Evolutionary conservation across 2,797 vertebrate genomes (phyloP).

Genomic region (Mormyrus hasselquistii): DNA sequence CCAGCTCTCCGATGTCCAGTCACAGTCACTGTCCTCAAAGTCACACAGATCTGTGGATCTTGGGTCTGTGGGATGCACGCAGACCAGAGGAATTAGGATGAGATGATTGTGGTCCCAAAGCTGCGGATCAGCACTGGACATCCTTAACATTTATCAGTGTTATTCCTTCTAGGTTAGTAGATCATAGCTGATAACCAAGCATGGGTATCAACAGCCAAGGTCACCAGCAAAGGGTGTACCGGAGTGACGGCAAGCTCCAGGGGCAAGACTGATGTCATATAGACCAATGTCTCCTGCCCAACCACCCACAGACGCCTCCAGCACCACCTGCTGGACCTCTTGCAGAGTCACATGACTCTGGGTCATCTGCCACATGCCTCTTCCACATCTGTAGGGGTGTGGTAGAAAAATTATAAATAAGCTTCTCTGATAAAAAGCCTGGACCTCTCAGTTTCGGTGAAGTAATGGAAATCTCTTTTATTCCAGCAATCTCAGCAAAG

Average conservation of each 20-base stretch:
- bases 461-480: too few species aligned
- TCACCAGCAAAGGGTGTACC: constrained; percentile 42
- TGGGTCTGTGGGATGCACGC: background rate
- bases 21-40: constrained; percentile 61
- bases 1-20: constrained; percentile 60
- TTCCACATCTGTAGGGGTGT: constrained; percentile 63
- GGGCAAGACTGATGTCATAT: constrained; percentile 54
- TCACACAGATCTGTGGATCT: constrained; percentile 54
- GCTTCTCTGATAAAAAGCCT: too few species aligned
- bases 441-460: too few species aligned
- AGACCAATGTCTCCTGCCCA: constrained; percentile 60
- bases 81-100: background rate
- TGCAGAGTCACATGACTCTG: constrained; percentile 52
- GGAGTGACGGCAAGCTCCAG: constrained; percentile 50
- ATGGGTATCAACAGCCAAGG: background rate
- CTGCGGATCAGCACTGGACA: background rate
- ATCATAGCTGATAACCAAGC: background rate
- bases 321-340: constrained; percentile 55
- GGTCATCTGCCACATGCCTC: constrained; percentile 54
- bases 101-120: background rate
- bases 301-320: constrained; percentile 61
- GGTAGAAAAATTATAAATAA: too few species aligned
- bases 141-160: too few species aligned
- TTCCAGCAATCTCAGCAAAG: too few species aligned
- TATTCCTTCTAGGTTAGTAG: too few species aligned